Evolutionary conservation across 1,140 invertebrate genomes (phyloP).

Genomic region (Drosophila arizonae): DNA sequence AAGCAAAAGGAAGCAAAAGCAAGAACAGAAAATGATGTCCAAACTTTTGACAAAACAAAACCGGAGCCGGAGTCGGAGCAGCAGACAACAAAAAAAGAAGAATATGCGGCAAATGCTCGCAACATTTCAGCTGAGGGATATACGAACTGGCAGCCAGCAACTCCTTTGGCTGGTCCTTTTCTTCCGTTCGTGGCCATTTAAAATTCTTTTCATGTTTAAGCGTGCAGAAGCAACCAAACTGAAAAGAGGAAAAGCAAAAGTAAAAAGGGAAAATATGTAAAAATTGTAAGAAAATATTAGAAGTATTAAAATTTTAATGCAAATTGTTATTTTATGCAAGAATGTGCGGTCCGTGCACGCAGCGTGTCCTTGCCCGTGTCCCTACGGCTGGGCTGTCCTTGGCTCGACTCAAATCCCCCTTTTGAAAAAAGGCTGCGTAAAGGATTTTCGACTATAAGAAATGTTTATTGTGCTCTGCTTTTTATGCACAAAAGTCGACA

Average conservation of each 20-base stretch:
- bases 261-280: slow-evolving; percentile 35
- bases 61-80: slow-evolving; percentile 1
- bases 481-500: slow-evolving; percentile 52
- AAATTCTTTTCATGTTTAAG: slow-evolving; percentile 76
- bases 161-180: slow-evolving; percentile 41
- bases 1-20: slow-evolving; percentile 7
- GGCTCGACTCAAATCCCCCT: slow-evolving; percentile 59
- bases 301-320: slow-evolving; percentile 78
- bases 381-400: slow-evolving; percentile 31
- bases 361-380: slow-evolving; percentile 13
- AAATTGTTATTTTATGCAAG: slow-evolving; percentile 81
- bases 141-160: slow-evolving; percentile 23
- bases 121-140: slow-evolving; percentile 25
- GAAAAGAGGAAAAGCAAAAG: slow-evolving; percentile 21
- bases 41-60: slow-evolving; percentile 59
- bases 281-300: slow-evolving; percentile 70
- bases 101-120: slow-evolving; percentile 20
- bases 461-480: slow-evolving; percentile 53
- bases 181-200: slow-evolving; percentile 54
- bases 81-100: not conserved
- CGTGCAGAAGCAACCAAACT: slow-evolving; percentile 41
- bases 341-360: slow-evolving; percentile 52
- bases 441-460: slow-evolving; percentile 65
- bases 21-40: slow-evolving; percentile 39
- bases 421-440: slow-evolving; percentile 71